A percentile compares a stretch with the other conserved stretches of the same genome.
Evolutionary conservation across 2,113 vertebrate species (phyloP).

Genomic region (Dolichotis patagonum): DNA sequence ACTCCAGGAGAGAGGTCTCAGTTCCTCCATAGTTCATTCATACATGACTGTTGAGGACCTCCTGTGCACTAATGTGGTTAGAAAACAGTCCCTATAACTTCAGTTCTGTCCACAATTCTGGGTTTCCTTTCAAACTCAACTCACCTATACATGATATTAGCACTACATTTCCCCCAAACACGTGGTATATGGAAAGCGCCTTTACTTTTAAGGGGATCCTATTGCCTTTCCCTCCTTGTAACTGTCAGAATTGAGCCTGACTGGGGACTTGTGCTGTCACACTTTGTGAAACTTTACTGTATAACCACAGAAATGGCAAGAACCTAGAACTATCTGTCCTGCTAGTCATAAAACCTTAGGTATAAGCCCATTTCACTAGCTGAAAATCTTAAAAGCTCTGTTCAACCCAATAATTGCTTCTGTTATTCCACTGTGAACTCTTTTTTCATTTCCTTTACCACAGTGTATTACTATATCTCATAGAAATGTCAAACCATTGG

Average conservation of each 20-base stretch:
- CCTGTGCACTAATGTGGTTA: accelerated
- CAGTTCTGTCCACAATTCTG: not conserved
- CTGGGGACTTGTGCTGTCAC: not conserved
- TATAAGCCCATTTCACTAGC: not conserved
- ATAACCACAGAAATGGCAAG: not conserved
- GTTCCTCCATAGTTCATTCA: too few species aligned
- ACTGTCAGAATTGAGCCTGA: not conserved
- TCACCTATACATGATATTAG: not conserved
- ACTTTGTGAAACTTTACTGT: not conserved
- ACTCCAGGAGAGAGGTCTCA: not conserved
- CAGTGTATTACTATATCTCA: not conserved
- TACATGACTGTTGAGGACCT: not conserved
- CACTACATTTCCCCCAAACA: not conserved
- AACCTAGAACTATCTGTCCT: not conserved
- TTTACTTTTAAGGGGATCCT: not conserved
- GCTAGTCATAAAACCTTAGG: too few species aligned
- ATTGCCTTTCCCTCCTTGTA: not conserved
- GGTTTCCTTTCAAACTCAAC: not conserved
- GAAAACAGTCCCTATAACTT: not conserved
- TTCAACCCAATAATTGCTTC: not conserved
- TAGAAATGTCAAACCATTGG: not conserved
- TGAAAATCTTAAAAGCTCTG: not conserved
- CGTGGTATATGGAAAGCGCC: not conserved
- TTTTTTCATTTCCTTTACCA: not conserved
- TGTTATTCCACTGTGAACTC: not conserved